Conservation (phyloP, 2,113 vertebrate genomes). For the Hymenochirus boettgeri region DNA sequence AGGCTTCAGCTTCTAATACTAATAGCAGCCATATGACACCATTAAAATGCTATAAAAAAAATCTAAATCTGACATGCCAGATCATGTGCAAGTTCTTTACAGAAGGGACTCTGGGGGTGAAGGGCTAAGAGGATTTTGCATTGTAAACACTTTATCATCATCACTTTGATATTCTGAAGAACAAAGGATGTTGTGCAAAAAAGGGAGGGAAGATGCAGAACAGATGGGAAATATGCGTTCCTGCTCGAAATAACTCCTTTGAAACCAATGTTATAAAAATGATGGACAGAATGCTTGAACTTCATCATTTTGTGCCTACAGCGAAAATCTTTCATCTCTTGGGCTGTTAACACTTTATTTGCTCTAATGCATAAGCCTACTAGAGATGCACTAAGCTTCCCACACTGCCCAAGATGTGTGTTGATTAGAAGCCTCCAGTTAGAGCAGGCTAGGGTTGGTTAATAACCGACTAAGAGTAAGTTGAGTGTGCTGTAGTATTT, state of each 20-base stretch:
- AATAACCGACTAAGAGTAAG: too few relatives aligned
- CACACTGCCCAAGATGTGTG: too few relatives aligned
- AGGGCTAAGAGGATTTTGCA: slow-evolving; percentile 40
- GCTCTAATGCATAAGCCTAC: background rate
- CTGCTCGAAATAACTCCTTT: slow-evolving; percentile 41
- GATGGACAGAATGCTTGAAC: slow-evolving; percentile 38
- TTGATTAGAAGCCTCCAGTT: too few relatives aligned
- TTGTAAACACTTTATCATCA: slow-evolving; percentile 43
- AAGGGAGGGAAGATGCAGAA: slow-evolving; percentile 33
- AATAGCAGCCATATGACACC: slow-evolving; percentile 27
- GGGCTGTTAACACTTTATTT: slow-evolving; percentile 31
- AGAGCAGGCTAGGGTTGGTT: too few relatives aligned
- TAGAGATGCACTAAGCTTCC: background rate
- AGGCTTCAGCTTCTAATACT: background rate
- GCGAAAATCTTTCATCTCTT: slow-evolving; percentile 21
- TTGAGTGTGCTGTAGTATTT: too few relatives aligned
- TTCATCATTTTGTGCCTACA: slow-evolving; percentile 29
- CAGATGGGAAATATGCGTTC: slow-evolving; percentile 36
- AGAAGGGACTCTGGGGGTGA: slow-evolving; percentile 33
- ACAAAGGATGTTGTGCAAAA: slow-evolving; percentile 31
- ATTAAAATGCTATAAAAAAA: slow-evolving; percentile 5
- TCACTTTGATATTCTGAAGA: slow-evolving; percentile 42
- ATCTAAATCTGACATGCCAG: slow-evolving; percentile 12
- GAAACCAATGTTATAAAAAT: slow-evolving; percentile 40
- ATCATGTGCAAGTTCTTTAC: slow-evolving; percentile 29